Evolutionary conservation across 2,113 vertebrate genomes (phyloP).

Genomic region (Dicerorhinus sumatrensis): DNA sequence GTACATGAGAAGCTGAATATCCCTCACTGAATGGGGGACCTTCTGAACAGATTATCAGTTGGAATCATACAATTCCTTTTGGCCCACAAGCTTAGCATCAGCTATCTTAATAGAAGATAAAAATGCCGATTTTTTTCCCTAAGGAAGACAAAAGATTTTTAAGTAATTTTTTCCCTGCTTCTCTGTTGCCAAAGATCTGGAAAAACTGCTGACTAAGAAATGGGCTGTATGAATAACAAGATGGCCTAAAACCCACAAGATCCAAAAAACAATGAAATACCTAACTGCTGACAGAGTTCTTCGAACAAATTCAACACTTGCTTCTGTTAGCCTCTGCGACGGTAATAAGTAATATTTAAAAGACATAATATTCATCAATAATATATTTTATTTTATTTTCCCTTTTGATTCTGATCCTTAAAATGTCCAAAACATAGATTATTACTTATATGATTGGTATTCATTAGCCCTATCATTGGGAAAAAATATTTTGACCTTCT

Average conservation of each 20-base stretch:
- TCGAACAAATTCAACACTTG: neutral
- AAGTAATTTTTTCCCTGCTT: constrained; percentile 41
- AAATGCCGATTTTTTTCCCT: neutral
- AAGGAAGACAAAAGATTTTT: neutral
- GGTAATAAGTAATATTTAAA: constrained; percentile 26
- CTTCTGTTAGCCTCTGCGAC: constrained; percentile 47
- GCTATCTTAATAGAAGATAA: constrained; percentile 73
- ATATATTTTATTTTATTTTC: neutral
- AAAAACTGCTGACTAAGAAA: constrained; percentile 66
- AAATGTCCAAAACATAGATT: neutral
- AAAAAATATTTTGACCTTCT: neutral
- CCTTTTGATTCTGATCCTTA: neutral
- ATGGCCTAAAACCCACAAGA: constrained; percentile 57
- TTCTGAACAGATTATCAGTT: constrained; percentile 77
- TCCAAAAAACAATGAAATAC: constrained; percentile 59
- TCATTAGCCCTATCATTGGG: neutral
- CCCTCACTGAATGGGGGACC: constrained; percentile 48
- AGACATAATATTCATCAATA: neutral
- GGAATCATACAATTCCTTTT: constrained; percentile 65
- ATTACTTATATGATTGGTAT: neutral
- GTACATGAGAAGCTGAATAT: constrained; percentile 73
- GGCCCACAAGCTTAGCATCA: neutral
- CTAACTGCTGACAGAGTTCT: constrained; percentile 59
- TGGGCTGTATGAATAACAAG: neutral
- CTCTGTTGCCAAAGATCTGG: constrained; percentile 63